These are phyloP conservation scores for Eledone cirrhosa DNA, from an alignment of 2,888 invertebrate genomes.

Conservation along the genomic window DNA sequence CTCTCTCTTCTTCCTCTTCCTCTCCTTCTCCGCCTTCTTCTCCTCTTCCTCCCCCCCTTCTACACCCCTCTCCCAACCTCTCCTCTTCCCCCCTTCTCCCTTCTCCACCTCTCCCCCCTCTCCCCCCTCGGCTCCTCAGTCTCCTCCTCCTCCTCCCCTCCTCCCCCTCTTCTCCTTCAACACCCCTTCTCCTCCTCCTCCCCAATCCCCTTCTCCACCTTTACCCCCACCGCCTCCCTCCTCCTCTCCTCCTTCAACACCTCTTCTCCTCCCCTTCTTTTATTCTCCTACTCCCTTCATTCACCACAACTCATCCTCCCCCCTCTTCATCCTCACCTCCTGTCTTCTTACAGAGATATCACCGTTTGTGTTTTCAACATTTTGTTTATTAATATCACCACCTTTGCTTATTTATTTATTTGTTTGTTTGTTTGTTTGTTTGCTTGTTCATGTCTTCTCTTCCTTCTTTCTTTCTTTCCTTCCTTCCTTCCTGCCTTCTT, in stretches of 20 bases:
- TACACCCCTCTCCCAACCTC: background rate
- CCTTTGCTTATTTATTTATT: too few species aligned
- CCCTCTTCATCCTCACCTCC: background rate
- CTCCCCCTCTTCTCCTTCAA: background rate
- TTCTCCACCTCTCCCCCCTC: background rate
- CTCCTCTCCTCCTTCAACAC: background rate
- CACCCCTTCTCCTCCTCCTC: background rate
- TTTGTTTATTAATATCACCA: too few species aligned
- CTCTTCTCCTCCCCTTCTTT: background rate
- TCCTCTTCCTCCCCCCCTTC: background rate
- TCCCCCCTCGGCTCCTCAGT: background rate
- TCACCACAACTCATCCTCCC: background rate
- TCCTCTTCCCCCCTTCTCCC: background rate
- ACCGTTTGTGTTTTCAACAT: background rate
- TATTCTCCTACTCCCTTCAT: background rate
- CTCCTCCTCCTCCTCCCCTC: background rate
- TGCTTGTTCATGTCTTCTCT: too few species aligned
- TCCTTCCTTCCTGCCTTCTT: too few species aligned
- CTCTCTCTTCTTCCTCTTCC: background rate
- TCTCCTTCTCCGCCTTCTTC: background rate
- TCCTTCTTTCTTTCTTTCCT: too few species aligned
- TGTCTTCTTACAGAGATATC: background rate
- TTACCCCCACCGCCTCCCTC: background rate
- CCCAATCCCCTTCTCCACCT: background rate
- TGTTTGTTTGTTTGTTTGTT: too few species aligned